phyloP scores from a whole-genome alignment of 2,888 invertebrate species.

The Athetis lepigone region DNA sequence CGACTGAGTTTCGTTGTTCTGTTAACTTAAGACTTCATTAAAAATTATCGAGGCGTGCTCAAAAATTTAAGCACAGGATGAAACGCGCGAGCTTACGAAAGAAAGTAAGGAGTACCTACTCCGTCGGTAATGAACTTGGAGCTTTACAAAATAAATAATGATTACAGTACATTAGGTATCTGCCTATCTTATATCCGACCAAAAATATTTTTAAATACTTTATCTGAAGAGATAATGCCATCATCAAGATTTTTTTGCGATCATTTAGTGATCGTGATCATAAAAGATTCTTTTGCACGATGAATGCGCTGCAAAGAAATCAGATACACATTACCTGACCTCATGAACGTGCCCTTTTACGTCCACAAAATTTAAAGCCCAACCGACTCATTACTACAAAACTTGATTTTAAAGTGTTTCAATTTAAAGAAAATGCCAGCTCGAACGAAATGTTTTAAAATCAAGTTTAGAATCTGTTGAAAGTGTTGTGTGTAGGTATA shows the following conservation, averaged over 20 bases:
- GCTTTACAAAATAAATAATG: conserved; percentile 39
- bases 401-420: background rate
- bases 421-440: background rate
- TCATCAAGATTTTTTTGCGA: conserved; percentile 7
- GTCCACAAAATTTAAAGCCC: background rate
- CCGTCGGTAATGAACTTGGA: conserved; percentile 24
- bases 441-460: background rate
- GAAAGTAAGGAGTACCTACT: conserved; percentile 24
- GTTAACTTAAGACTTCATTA: conserved; percentile 58
- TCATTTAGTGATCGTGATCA: conserved; percentile 13
- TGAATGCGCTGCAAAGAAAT: conserved; percentile 28
- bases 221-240: conserved; percentile 34
- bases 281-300: conserved; percentile 28
- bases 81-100: conserved; percentile 43
- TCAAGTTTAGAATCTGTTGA: background rate
- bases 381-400: conserved; percentile 6
- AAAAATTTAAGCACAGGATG: conserved; percentile 51
- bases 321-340: conserved; percentile 3
- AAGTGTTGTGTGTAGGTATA: background rate
- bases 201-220: conserved; percentile 7
- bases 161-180: conserved; percentile 20
- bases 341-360: background rate
- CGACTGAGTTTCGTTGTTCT: conserved; percentile 55
- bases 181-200: conserved; percentile 5
- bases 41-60: conserved; percentile 55